Percentiles rank a stretch among this genome's conserved stretches.
Evolutionary conservation across 2,888 invertebrate genomes (phyloP).

Genomic region (Spialia ferax): DNA sequence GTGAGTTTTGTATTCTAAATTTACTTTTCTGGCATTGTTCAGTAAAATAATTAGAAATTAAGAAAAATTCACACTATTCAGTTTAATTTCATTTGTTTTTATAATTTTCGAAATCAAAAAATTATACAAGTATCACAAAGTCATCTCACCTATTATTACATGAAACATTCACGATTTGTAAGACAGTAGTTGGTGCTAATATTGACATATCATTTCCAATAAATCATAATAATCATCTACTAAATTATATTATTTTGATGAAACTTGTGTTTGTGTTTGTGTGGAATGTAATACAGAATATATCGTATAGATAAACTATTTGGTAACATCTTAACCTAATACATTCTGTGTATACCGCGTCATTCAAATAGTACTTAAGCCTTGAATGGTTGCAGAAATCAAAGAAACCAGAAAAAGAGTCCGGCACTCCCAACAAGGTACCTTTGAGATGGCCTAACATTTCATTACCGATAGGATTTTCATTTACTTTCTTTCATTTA

Average conservation of each 20-base stretch:
- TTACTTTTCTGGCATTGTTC: too few species aligned
- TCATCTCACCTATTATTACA: too few species aligned
- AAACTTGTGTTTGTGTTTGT: constrained; percentile 12
- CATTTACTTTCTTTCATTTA: constrained; percentile 29
- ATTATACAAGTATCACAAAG: too few species aligned
- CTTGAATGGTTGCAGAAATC: constrained; percentile 89
- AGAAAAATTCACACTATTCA: too few species aligned
- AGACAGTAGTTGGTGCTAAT: constrained; percentile 10
- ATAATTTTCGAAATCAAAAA: too few species aligned
- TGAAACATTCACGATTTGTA: background rate
- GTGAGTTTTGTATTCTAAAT: too few species aligned
- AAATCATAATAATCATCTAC: constrained; percentile 16
- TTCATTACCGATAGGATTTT: constrained; percentile 41
- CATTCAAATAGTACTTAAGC: constrained; percentile 56
- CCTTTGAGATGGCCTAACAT: constrained; percentile 62
- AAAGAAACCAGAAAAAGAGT: constrained; percentile 91
- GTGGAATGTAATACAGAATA: background rate
- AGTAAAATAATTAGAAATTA: too few species aligned
- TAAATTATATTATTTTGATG: constrained; percentile 12
- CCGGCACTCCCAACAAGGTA: constrained; percentile 91
- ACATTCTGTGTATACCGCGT: background rate
- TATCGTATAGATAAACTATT: background rate
- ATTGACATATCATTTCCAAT: constrained; percentile 2
- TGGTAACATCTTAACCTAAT: background rate
- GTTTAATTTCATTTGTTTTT: too few species aligned